phyloP scores from a whole-genome alignment of 2,888 invertebrate species.

The Drosophila hawaiiensis region DNA sequence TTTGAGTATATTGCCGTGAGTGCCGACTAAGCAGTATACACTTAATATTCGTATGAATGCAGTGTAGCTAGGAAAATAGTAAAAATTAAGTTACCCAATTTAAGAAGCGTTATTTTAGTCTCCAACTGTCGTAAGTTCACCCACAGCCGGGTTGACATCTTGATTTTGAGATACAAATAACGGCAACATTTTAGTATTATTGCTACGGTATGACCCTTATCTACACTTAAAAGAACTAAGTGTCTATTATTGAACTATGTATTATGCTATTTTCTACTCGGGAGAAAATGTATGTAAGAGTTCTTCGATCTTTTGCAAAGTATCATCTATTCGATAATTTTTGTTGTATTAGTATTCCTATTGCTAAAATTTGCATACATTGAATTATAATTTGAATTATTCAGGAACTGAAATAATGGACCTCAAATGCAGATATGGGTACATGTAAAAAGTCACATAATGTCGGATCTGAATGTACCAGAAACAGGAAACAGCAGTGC shows the following conservation, averaged over 20 bases:
- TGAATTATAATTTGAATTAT: neutral
- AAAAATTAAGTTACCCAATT: neutral
- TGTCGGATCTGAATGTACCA: slow-evolving; percentile 38
- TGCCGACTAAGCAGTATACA: neutral
- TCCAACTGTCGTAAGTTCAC: too few relatives aligned
- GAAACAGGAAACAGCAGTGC: neutral
- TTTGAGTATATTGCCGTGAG: neutral
- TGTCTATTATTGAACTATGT: neutral
- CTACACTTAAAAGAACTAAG: neutral
- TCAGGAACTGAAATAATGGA: slow-evolving; percentile 4
- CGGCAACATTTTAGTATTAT: neutral
- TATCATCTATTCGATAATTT: neutral
- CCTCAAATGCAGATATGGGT: slow-evolving; percentile 18
- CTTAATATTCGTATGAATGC: neutral
- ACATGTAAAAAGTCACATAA: slow-evolving; percentile 20
- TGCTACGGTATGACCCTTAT: neutral
- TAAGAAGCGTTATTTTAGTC: neutral
- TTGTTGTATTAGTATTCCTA: neutral
- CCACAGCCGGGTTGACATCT: neutral
- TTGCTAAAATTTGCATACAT: neutral
- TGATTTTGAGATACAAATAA: neutral
- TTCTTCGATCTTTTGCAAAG: neutral
- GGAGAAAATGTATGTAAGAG: neutral
- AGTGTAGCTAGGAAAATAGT: neutral
- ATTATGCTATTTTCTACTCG: neutral